Evolutionary conservation across 2,888 invertebrate species (phyloP).

Genomic region (Embidobia sp.): DNA sequence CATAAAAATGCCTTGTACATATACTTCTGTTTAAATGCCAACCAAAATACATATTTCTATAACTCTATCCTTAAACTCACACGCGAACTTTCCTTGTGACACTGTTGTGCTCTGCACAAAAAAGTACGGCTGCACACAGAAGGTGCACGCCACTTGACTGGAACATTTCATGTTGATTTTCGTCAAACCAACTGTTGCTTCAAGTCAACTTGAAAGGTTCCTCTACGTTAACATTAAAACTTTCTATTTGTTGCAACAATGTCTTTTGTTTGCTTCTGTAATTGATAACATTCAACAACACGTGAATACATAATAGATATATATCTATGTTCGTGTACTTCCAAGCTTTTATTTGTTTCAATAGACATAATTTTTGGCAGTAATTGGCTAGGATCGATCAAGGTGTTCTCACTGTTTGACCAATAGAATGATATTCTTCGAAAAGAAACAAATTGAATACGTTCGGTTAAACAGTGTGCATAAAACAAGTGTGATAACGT

Average conservation of each 20-base stretch:
- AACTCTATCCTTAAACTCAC: neutral
- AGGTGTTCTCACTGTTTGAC: conserved; percentile 5
- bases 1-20: conserved; percentile 11
- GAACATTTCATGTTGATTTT: conserved; percentile 15
- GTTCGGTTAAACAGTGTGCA: too few relatives aligned
- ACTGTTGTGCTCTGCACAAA: conserved; percentile 12
- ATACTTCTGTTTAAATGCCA: conserved; percentile 6
- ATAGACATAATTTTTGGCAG: conserved; percentile 33
- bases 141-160: neutral
- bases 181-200: too few relatives aligned
- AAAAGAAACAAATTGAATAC: neutral
- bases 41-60: conserved; percentile 4
- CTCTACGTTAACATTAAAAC: conserved; percentile 17
- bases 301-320: conserved; percentile 15
- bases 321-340: conserved; percentile 6
- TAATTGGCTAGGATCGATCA: conserved; percentile 26
- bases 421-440: neutral
- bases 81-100: neutral
- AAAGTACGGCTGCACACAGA: neutral
- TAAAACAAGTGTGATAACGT: too few relatives aligned
- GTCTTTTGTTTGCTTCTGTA: conserved; percentile 2
- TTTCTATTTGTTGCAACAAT: conserved; percentile 25
- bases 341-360: conserved; percentile 7
- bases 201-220: neutral
- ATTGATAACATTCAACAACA: conserved; percentile 24